A percentile compares a stretch with the other conserved stretches of the same genome.
These are phyloP conservation scores for Rotaria sp. DNA, from an alignment of 2,888 invertebrate genomes.

Conservation along the genomic window DNA sequence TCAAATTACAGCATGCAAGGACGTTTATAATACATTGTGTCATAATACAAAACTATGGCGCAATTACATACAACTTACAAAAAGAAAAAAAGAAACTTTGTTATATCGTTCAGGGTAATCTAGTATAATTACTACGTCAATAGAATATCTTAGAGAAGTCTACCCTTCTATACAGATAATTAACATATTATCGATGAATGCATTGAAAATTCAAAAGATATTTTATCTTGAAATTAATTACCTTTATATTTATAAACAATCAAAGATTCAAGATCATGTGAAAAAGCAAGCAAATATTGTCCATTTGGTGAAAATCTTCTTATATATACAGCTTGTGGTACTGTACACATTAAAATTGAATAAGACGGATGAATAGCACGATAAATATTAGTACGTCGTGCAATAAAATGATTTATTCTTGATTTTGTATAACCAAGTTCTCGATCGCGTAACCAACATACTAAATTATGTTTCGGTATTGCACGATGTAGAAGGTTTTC, in stretches of 20 bases:
- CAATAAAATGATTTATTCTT: neutral
- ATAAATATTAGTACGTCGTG: neutral
- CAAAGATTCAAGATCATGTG: neutral
- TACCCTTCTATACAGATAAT: too few relatives aligned
- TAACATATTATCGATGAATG: too few relatives aligned
- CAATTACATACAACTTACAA: too few relatives aligned
- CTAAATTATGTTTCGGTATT: neutral
- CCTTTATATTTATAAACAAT: neutral
- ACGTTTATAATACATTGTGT: too few relatives aligned
- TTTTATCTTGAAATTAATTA: neutral
- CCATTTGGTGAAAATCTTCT: slow-evolving; percentile 17
- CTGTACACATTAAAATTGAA: slow-evolving; percentile 11
- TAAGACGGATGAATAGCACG: neutral
- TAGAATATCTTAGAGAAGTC: too few relatives aligned
- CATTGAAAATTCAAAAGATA: too few relatives aligned
- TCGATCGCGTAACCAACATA: neutral
- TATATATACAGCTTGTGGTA: neutral
- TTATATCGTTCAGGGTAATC: too few relatives aligned
- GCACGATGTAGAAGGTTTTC: neutral
- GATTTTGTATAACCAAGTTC: neutral
- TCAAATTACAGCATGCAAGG: too few relatives aligned
- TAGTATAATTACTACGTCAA: too few relatives aligned
- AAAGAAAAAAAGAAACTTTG: neutral
- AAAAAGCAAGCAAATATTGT: slow-evolving; percentile 1
- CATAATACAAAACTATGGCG: too few relatives aligned